Evolutionary conservation across 2,113 vertebrate genomes (phyloP), one percentile per base, ranked within the genome.

Genomic region (Urocolius indicus): DNA sequence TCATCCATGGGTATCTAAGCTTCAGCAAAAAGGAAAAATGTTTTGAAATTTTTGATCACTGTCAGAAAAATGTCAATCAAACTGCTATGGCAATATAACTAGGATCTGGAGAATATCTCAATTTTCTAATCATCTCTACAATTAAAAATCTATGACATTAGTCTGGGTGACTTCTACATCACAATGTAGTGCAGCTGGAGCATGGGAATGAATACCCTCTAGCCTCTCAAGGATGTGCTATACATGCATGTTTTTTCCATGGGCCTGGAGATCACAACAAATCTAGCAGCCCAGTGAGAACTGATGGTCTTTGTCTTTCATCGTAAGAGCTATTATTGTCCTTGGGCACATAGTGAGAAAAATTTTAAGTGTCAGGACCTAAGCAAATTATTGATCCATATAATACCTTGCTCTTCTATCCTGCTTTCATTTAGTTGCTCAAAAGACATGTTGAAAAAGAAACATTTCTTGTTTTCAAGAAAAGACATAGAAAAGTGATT

Each of bases 181-280:
- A 69, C 30, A 3, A 3, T 63, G 46, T 77, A 85, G 9, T 52
- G 27, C 29, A 54, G 5, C 36, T 82, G 66, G 26, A 87, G 9
- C 5, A n/a, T 10, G 3, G 23, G 34, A 80, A 5, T 58, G 38
- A 87, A 71, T 23, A 32, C 11, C 9, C 27, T 91, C 17, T 12
- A 49, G 30, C 0, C 1, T 6, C 12, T 8, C 24, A n/a, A 46
- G 54, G 5, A 5, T 2, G 9, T 49, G 16, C 8, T 71, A 16
- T 26, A 9, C 9, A 3, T 19, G 6, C 3, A 9, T 2, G 1
- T 10, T 72, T 74, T 74, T 87, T 15, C 57, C 43, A 9, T 36
- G 34, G 7, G 2, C 13, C 46, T 71, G 34, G 34, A 65, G 10
- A 84, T 38, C 4, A 5, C 19, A 34, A 30, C 2, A n/a, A 4